Base-by-base conservation (phyloP, 2,888 invertebrate genomes). In the Luffia ferchaultella region DNA sequence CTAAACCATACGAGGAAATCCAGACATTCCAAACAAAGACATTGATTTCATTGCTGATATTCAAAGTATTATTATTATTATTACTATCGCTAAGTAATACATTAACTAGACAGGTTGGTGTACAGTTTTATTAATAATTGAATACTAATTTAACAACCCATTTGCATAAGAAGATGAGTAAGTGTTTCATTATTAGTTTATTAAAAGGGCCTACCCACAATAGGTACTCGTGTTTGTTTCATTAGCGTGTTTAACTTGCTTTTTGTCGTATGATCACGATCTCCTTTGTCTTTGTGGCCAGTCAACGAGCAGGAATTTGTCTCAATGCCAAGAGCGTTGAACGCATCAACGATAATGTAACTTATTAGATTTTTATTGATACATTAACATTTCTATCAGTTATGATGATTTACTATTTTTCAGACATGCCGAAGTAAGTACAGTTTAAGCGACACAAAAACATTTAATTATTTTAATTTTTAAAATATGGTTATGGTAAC, bases 201-300 rank as follows among this genome's bases (percentile, higher is more conserved):
- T 30, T 12, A 30, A 7, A 30, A 30, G 30, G 3, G 12, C 30
- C 30, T 30, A 30, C 30, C 30, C 30, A 30, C 30, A 30, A 30
- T 7, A 3, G 12, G 3, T 12, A 48, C 54, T 50, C 48, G 55
- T 51, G 54, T 56, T 51, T 49, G 52, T 54, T 54, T 55, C 51
- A 59, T 60, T 52, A 55, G 48, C 50, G 54, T 58, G 57, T 54
- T 65, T 65, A 60, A 63, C 61, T 55, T 52, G 60, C 61, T 57
- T 65, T 65, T 62, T 60, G 57, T 60, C 57, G 53, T 42, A 55
- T 54, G 61, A 61, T 61, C 60, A 60, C 54, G 54, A 52, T 54
- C 60, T 59, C 61, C 63, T 63, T 63, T 63, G 59, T 63, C 60
- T 60, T 62, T 58, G 59, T 16, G 45, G 41, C 16, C 43, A 47